These are phyloP conservation scores for Selenia dentaria DNA, from an alignment of 2,888 invertebrate species.

Conservation along the genomic window DNA sequence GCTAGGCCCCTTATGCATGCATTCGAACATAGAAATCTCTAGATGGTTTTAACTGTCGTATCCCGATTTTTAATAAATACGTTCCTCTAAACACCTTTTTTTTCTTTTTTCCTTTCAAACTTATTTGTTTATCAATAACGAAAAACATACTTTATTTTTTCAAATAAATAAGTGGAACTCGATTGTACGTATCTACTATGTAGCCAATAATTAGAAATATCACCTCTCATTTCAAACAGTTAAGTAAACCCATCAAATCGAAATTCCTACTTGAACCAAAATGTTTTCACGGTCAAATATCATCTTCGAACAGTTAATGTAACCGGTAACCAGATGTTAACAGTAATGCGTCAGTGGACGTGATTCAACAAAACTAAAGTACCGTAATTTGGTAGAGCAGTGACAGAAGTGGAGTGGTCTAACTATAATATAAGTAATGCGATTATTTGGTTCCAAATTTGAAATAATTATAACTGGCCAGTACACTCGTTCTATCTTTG, in stretches of 20 bases:
- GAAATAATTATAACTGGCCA: too few relatives aligned
- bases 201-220: not conserved
- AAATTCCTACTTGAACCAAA: conserved; percentile 17
- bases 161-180: too few relatives aligned
- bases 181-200: too few relatives aligned
- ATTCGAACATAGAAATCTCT: too few relatives aligned
- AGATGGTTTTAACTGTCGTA: too few relatives aligned
- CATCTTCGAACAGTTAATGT: conserved; percentile 28
- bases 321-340: conserved; percentile 33
- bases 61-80: too few relatives aligned
- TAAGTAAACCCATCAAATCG: conserved; percentile 16
- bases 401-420: conserved; percentile 36
- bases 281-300: conserved; percentile 23
- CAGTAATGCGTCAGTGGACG: conserved; percentile 20
- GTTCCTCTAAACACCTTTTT: too few relatives aligned
- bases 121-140: too few relatives aligned
- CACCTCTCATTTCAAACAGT: not conserved
- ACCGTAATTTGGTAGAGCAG: conserved; percentile 38
- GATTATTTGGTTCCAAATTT: not conserved
- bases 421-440: conserved; percentile 13
- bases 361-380: conserved; percentile 27
- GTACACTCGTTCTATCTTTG: too few relatives aligned
- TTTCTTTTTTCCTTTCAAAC: too few relatives aligned
- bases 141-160: too few relatives aligned
- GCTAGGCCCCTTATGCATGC: too few relatives aligned